phyloP scores from a whole-genome alignment of 2,113 vertebrate genomes.

The Gorsachius goisagi region DNA sequence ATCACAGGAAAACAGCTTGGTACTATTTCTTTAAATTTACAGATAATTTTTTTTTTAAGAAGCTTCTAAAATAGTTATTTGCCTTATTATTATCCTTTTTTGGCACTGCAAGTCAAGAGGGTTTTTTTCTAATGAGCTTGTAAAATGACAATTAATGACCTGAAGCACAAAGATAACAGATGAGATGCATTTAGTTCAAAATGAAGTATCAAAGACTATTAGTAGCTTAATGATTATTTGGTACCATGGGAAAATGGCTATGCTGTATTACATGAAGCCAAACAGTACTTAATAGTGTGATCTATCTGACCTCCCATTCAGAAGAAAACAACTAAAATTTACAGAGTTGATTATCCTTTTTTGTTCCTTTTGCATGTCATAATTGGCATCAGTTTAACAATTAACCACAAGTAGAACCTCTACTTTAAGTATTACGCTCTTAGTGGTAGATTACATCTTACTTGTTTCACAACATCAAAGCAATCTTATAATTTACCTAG shows the following conservation, averaged over 20 bases:
- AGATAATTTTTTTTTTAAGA: not conserved
- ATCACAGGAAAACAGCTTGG: not conserved
- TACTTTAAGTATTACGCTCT: not conserved
- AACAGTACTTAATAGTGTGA: not conserved
- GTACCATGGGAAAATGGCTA: not conserved
- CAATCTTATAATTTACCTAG: conserved; percentile 78
- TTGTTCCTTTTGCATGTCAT: not conserved
- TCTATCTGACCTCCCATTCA: not conserved
- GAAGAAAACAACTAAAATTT: not conserved
- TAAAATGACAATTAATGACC: not conserved
- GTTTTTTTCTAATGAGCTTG: not conserved
- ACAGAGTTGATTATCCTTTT: not conserved
- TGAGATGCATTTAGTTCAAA: not conserved
- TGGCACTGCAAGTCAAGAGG: not conserved
- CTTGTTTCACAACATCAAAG: not conserved
- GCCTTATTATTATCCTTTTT: not conserved
- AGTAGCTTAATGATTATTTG: not conserved
- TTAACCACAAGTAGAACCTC: not conserved
- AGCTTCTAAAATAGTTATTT: not conserved
- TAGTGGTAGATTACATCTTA: not conserved
- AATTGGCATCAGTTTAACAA: not conserved
- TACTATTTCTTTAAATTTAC: not conserved
- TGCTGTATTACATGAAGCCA: not conserved
- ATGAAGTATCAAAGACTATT: not conserved
- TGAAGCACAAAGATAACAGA: not conserved